Percentiles rank a stretch among this genome's conserved stretches.
Conservation (phyloP, 2,888 invertebrate genomes). For the Anorthoa munda region DNA sequence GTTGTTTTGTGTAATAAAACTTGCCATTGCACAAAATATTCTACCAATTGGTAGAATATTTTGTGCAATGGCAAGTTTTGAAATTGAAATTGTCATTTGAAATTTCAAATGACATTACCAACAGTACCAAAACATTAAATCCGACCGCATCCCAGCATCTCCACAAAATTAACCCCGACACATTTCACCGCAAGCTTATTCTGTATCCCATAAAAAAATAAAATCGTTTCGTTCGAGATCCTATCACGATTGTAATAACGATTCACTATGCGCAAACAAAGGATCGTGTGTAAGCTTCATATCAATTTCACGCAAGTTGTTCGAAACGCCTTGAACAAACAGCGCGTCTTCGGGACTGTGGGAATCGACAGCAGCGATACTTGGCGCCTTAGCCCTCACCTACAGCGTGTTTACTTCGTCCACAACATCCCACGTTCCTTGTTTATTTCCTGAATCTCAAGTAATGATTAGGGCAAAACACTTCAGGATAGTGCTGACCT, state of each 20-base stretch:
- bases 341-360: slow-evolving; percentile 63
- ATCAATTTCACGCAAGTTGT: slow-evolving; percentile 87
- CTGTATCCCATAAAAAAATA: slow-evolving; percentile 56
- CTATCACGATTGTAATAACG: slow-evolving; percentile 76
- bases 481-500: slow-evolving; percentile 35
- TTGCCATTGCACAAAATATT: neutral
- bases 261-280: slow-evolving; percentile 79
- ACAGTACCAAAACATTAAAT: slow-evolving; percentile 35
- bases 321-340: slow-evolving; percentile 70
- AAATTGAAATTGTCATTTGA: too few relatives aligned
- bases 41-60: neutral
- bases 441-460: slow-evolving; percentile 64
- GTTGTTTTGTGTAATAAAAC: neutral
- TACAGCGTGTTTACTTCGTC: slow-evolving; percentile 62
- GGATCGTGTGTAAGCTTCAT: slow-evolving; percentile 78
- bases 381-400: slow-evolving; percentile 62
- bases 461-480: slow-evolving; percentile 63
- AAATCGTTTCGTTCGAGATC: slow-evolving; percentile 61
- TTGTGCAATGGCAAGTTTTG: neutral
- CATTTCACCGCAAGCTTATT: slow-evolving; percentile 48
- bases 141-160: slow-evolving; percentile 36
- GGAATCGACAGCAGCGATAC: slow-evolving; percentile 70
- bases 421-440: slow-evolving; percentile 56
- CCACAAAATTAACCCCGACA: slow-evolving; percentile 46
- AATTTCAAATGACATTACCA: slow-evolving; percentile 40